phyloP scores from a whole-genome alignment of 2,113 vertebrate genomes.

The Ondatra zibethicus region DNA sequence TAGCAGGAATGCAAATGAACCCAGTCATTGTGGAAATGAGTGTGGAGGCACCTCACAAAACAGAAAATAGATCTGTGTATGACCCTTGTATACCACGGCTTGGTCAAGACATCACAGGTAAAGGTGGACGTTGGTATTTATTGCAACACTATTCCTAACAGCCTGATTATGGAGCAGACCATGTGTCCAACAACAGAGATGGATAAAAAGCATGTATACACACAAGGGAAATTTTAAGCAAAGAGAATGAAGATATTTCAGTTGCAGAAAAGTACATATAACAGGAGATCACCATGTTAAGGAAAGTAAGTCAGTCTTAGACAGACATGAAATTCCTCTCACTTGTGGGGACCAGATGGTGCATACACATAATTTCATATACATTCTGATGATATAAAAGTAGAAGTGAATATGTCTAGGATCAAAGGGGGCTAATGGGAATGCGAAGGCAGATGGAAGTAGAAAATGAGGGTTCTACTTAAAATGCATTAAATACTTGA shows the following conservation, averaged over 20 bases:
- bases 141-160: background rate
- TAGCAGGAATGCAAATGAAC: background rate
- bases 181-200: background rate
- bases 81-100: background rate
- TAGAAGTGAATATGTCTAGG: background rate
- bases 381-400: background rate
- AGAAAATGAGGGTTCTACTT: background rate
- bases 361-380: background rate
- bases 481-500: background rate
- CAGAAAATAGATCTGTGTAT: background rate
- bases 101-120: background rate
- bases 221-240: background rate
- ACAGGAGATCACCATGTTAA: background rate
- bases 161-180: background rate
- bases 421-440: background rate
- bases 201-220: background rate
- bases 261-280: background rate
- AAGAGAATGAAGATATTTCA: background rate
- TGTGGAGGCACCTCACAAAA: background rate
- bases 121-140: background rate
- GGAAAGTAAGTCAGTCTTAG: background rate
- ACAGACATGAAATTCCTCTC: background rate
- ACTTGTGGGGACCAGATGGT: background rate
- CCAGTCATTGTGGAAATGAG: background rate
- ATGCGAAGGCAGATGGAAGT: background rate